phyloP scores from a whole-genome alignment of 1,140 invertebrate species.

The Drosophila parabipectinata region DNA sequence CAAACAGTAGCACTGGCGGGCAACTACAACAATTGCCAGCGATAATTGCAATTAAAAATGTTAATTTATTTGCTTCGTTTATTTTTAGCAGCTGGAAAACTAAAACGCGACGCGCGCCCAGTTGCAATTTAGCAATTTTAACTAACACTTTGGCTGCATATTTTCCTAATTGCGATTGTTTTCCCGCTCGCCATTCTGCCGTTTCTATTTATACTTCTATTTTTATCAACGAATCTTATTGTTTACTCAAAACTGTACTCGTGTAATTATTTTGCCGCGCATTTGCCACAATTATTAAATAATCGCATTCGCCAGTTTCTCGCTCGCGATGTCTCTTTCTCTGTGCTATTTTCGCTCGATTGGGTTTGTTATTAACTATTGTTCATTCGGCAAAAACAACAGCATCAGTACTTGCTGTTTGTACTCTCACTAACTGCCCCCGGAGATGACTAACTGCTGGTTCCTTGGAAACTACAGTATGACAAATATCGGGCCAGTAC shows the following conservation, averaged over 20 bases:
- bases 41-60: slow-evolving; percentile 81
- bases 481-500: slow-evolving; percentile 47
- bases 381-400: not conserved
- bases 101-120: slow-evolving; percentile 71
- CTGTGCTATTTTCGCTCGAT: slow-evolving; percentile 75
- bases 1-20: slow-evolving; percentile 65
- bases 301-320: slow-evolving; percentile 63
- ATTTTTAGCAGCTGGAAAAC: slow-evolving; percentile 68
- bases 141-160: slow-evolving; percentile 67
- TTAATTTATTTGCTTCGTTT: slow-evolving; percentile 76
- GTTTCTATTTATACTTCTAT: slow-evolving; percentile 1
- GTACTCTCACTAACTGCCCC: slow-evolving; percentile 10
- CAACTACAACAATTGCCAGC: slow-evolving; percentile 64
- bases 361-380: slow-evolving; percentile 70
- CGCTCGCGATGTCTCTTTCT: slow-evolving; percentile 35
- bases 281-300: slow-evolving; percentile 81
- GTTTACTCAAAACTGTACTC: slow-evolving; percentile 39
- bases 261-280: slow-evolving; percentile 73
- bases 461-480: slow-evolving; percentile 50
- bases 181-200: slow-evolving; percentile 13
- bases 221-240: slow-evolving; percentile 44
- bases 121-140: slow-evolving; percentile 70
- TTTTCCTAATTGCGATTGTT: slow-evolving; percentile 65
- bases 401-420: slow-evolving; percentile 4
- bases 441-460: slow-evolving; percentile 49